Base-by-base conservation (phyloP, 2,888 invertebrate genomes). In the Tuberolachnus salignus region DNA sequence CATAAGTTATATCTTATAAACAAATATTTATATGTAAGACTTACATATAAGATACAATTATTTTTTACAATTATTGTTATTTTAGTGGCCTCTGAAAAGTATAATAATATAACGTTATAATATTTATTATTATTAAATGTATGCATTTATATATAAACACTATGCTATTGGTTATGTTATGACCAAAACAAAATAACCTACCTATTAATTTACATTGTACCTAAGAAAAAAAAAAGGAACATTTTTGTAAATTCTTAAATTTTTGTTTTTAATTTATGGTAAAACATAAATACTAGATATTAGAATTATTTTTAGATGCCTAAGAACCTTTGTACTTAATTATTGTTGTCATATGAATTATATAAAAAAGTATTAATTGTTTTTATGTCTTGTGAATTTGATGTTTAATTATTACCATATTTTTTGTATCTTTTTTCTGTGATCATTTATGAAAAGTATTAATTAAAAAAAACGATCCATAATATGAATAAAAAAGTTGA, bases 251-350 rank as follows among this genome's bases (percentile, higher is more conserved):
- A 72, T 49, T 26, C n/a, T 72, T 72, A 61, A 46, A 19, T 49
- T 34, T 9, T 72, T 61, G 49, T 72, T 72, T 67, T 49, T 26
- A 16, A 26, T 66, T 57, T 46, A 14, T 66, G 26, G 23, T 46
- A 46, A 46, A 59, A 57, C n/a, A 42, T 61, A 55, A 34, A 34
- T 23, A 61, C 23, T 11, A 71, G 23, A 66, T 59, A 49, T 78
- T 69, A 78, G 67, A 59, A 69, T 69, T 78, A 78, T 78, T 67
- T 53, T 78, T 78, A 78, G 69, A 69, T 78, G 34, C 59, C 42
- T 78, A 78, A 78, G 59, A 78, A 59, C 69, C 59, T 69, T 61
- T 78, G 78, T 78, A 78, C 78, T 78, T 78, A 78, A 46, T 78
- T 57, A 51, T 57, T 49, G 59, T 75, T 67, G 78, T 59, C 67